Conservation (phyloP, 2,113 vertebrate genomes). For the Xiphophorus couchianus region DNA sequence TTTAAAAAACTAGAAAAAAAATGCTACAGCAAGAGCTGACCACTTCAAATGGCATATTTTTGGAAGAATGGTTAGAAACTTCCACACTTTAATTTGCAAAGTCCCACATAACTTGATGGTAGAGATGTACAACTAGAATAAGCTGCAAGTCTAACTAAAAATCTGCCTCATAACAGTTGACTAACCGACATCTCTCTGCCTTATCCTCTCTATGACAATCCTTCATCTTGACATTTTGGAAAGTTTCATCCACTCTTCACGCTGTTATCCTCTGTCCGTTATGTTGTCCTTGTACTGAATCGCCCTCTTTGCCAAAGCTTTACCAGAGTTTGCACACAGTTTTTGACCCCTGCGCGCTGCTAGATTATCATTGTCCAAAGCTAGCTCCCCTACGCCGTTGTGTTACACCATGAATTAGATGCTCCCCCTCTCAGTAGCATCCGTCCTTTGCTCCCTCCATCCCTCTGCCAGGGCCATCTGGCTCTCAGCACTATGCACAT, state of each 20-base stretch:
- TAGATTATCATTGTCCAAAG: constrained; percentile 64
- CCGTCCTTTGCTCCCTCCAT: constrained; percentile 58
- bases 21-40: no score
- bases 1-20: no score
- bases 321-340: constrained; percentile 38
- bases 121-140: constrained; percentile 12
- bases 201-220: constrained; percentile 17
- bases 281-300: constrained; percentile 18
- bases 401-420: constrained; percentile 43
- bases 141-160: constrained; percentile 24
- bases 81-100: background rate
- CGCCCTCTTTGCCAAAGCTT: constrained; percentile 12
- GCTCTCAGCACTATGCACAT: constrained; percentile 73
- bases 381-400: constrained; percentile 54
- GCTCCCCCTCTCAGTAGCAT: constrained; percentile 53
- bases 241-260: constrained; percentile 11
- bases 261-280: constrained; percentile 6
- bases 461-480: constrained; percentile 73
- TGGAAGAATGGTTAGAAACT: background rate
- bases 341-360: constrained; percentile 57
- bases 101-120: constrained; percentile 6
- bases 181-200: background rate
- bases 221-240: constrained; percentile 26
- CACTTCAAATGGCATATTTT: background rate
- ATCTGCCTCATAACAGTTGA: constrained; percentile 35